These are phyloP conservation scores for Aleiodes alternator DNA, from an alignment of 2,888 invertebrate species.

Conservation along the genomic window DNA sequence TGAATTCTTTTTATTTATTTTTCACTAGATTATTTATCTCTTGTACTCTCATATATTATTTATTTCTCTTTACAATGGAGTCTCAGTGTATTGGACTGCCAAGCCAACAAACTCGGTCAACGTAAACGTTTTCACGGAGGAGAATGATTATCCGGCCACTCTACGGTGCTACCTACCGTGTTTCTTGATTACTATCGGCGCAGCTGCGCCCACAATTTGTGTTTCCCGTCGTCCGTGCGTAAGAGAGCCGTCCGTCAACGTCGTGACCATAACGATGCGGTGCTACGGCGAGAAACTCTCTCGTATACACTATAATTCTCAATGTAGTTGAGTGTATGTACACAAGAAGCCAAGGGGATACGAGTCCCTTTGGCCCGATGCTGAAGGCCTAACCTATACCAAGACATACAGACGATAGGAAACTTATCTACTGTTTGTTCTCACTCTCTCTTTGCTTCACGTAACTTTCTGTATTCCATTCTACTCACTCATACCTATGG, in stretches of 20 bases:
- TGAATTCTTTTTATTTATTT: neutral
- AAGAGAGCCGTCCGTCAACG: slow-evolving; percentile 74
- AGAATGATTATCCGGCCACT: slow-evolving; percentile 67
- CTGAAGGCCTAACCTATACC: neutral
- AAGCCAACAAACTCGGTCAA: slow-evolving; percentile 31
- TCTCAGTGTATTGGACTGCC: neutral
- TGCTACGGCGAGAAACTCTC: slow-evolving; percentile 44
- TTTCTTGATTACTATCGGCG: slow-evolving; percentile 72
- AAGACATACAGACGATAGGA: neutral
- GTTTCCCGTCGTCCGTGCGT: slow-evolving; percentile 67
- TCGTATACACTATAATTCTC: slow-evolving; percentile 24
- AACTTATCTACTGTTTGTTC: slow-evolving; percentile 23
- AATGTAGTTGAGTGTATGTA: slow-evolving; percentile 14
- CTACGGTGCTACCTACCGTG: slow-evolving; percentile 64
- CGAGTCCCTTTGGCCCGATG: neutral
- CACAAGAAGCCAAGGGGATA: neutral
- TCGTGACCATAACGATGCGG: slow-evolving; percentile 65
- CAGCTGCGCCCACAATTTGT: slow-evolving; percentile 73
- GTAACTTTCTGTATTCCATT: neutral
- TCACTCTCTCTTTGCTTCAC: neutral
- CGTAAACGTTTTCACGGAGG: slow-evolving; percentile 54
- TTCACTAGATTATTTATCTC: neutral
- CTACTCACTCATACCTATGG: neutral
- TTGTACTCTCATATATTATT: slow-evolving; percentile 12
- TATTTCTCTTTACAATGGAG: slow-evolving; percentile 3